These are phyloP conservation scores for Apis laboriosa DNA, from an alignment of 1,140 invertebrate species.

Conservation along the genomic window DNA sequence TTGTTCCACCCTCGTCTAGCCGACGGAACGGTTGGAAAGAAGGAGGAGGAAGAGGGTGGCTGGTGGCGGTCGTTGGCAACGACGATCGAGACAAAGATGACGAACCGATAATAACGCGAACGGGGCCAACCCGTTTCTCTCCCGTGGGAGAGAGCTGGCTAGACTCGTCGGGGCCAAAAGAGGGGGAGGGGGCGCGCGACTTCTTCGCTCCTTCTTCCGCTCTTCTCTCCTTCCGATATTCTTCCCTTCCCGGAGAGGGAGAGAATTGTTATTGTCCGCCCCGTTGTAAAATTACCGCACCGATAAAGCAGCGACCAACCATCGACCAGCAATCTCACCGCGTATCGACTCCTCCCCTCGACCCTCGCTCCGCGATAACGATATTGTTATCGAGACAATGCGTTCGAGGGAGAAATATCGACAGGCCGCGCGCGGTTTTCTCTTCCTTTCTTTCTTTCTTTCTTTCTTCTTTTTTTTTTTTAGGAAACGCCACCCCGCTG, in stretches of 20 bases:
- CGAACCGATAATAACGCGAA: conserved; percentile 52
- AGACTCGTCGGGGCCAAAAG: too few relatives aligned
- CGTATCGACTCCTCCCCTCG: background rate
- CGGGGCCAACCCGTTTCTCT: background rate
- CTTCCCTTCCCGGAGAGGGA: background rate
- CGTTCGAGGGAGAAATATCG: conserved; percentile 22
- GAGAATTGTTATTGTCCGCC: conserved; percentile 29
- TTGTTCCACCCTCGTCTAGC: conserved; percentile 49
- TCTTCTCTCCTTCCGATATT: background rate
- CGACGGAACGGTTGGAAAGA: conserved; percentile 54
- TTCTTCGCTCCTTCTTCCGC: conserved; percentile 1
- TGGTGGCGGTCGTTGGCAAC: conserved; percentile 33
- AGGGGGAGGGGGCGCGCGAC: too few relatives aligned
- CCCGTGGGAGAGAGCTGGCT: background rate
- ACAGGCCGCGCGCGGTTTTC: background rate
- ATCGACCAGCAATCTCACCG: conserved; percentile 22
- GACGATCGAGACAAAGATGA: conserved; percentile 51
- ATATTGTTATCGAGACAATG: conserved; percentile 19
- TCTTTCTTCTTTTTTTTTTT: background rate
- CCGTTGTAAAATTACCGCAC: conserved; percentile 33
- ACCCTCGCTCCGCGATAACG: background rate
- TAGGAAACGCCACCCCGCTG: background rate
- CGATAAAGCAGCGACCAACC: conserved; percentile 20
- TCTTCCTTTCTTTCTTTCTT: background rate
- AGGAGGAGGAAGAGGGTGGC: background rate